phyloP scores from a whole-genome alignment of 2,888 invertebrate genomes.

The Odontocolon sp. region DNA sequence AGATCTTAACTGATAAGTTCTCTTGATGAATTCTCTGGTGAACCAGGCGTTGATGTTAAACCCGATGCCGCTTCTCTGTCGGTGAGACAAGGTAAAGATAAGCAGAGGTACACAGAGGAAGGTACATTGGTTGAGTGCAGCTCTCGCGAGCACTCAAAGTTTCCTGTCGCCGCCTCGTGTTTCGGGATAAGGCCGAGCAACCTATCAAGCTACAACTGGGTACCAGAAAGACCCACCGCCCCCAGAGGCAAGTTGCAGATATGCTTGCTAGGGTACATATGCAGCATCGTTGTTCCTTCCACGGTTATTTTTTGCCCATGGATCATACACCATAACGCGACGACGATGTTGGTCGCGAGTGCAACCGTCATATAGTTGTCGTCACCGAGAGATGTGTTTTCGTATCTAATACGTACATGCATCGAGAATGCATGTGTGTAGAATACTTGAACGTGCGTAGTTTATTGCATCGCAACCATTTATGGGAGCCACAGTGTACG shows the following conservation, averaged over 20 bases:
- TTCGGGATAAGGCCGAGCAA: constrained; percentile 33
- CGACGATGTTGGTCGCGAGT: constrained; percentile 8
- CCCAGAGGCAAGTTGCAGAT: neutral
- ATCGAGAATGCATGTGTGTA: neutral
- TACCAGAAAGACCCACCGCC: constrained; percentile 16
- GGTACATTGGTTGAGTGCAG: neutral
- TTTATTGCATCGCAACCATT: constrained; percentile 65
- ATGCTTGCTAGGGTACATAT: constrained; percentile 8
- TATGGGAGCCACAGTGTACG: constrained; percentile 62
- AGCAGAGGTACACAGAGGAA: constrained; percentile 17
- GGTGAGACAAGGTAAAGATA: constrained; percentile 35
- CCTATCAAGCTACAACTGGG: neutral
- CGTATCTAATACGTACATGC: neutral
- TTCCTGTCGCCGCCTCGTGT: constrained; percentile 44
- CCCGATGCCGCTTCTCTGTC: constrained; percentile 34
- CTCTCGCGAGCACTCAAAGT: constrained; percentile 41
- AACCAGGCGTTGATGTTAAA: constrained; percentile 42
- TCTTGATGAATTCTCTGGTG: constrained; percentile 36
- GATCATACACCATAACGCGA: constrained; percentile 12
- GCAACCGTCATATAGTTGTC: neutral
- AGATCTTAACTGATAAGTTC: constrained; percentile 46
- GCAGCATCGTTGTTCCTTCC: neutral
- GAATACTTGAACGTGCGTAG: constrained; percentile 39
- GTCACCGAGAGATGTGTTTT: neutral
- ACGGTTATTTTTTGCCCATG: neutral